phyloP scores from a whole-genome alignment of 2,888 invertebrate genomes.

The Boloria selene region DNA sequence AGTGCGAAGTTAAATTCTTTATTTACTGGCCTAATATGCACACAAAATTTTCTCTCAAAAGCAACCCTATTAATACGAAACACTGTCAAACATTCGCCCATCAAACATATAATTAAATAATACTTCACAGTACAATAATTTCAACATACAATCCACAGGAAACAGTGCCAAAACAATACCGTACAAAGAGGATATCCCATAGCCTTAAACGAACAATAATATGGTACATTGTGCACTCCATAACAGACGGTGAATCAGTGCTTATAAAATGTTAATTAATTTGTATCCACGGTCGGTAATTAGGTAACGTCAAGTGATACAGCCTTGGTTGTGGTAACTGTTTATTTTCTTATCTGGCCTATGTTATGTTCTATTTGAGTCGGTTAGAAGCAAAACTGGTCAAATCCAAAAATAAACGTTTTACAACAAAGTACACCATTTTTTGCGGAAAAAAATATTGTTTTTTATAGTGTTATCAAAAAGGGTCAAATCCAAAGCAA shows the following conservation, averaged over 20 bases:
- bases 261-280: conserved; percentile 42
- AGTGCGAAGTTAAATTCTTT: too few species aligned
- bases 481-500: too few species aligned
- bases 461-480: too few species aligned
- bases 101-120: conserved; percentile 43
- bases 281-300: conserved; percentile 23
- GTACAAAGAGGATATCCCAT: conserved; percentile 64
- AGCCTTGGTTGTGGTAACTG: conserved; percentile 23
- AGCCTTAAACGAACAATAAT: conserved; percentile 51
- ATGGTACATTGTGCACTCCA: conserved; percentile 38
- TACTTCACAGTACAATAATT: conserved; percentile 20
- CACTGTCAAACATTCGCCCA: conserved; percentile 4
- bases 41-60: too few species aligned
- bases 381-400: too few species aligned
- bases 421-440: too few species aligned
- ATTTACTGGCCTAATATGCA: too few species aligned
- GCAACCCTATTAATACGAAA: not conserved
- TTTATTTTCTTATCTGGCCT: conserved; percentile 11
- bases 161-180: conserved; percentile 46
- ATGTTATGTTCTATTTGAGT: not conserved
- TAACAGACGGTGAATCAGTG: conserved; percentile 41
- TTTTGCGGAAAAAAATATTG: too few species aligned
- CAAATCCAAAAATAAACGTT: too few species aligned
- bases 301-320: conserved; percentile 27
- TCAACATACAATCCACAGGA: conserved; percentile 49